Percentiles rank a stretch among this genome's conserved stretches.
Evolutionary conservation across 2,113 vertebrate species (phyloP).

Genomic region (Lepus americanus): DNA sequence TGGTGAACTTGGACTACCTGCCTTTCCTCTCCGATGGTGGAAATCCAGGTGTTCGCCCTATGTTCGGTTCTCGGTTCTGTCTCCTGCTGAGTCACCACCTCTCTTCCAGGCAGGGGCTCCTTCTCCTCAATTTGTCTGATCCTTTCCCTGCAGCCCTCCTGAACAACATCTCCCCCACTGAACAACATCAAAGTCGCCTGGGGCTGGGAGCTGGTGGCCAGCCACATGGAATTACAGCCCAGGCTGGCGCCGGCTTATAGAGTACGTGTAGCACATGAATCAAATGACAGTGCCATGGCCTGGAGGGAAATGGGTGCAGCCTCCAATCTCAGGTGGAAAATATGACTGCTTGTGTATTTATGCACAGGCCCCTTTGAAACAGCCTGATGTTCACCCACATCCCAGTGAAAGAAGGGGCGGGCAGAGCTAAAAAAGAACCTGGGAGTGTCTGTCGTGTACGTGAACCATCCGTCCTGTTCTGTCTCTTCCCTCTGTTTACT

Average conservation of each 20-base stretch:
- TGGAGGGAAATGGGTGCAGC: constrained; percentile 52
- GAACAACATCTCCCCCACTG: background rate
- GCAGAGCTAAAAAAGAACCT: constrained; percentile 65
- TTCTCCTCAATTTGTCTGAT: background rate
- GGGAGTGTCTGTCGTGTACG: constrained; percentile 60
- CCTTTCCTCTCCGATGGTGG: background rate
- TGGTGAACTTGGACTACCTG: background rate
- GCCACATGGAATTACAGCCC: constrained; percentile 81
- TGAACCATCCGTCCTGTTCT: constrained; percentile 46
- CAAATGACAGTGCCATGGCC: constrained; percentile 72
- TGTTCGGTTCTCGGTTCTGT: background rate
- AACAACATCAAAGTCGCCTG: constrained; percentile 73
- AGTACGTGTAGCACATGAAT: constrained; percentile 49
- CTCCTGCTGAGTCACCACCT: background rate
- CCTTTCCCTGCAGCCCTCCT: constrained; percentile 66
- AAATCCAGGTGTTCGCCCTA: background rate
- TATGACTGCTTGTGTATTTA: constrained; percentile 79
- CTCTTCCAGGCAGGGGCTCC: background rate
- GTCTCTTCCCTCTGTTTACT: constrained; percentile 43
- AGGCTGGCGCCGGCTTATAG: constrained; percentile 75
- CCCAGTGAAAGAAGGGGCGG: constrained; percentile 63
- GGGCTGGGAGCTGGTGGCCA: constrained; percentile 79
- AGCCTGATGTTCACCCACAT: constrained; percentile 73
- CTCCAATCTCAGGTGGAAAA: constrained; percentile 74
- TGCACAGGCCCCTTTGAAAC: constrained; percentile 75